Base-by-base conservation (phyloP, 2,888 invertebrate species). In the Phyllotreta cruciferae region DNA sequence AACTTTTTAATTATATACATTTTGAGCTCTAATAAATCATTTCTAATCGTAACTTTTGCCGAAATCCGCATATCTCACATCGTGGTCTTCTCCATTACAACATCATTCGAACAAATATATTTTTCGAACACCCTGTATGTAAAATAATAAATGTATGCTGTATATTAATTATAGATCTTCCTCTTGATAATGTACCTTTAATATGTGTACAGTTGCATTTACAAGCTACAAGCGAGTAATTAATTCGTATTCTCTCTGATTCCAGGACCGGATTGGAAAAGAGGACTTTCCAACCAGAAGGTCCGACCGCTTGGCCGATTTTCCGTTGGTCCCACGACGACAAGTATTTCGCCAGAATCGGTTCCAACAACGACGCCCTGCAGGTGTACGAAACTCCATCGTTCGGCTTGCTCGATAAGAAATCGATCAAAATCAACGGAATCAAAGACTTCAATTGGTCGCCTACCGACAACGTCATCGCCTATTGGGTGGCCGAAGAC, bases 241-340 rank as follows among this genome's bases (percentile, higher is more conserved):
- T 35, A 36, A 36, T 7, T 8, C 8, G 41, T 14, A 14, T 14
- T 10, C 9, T 45, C 34, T 5, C 44, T 55, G 24, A 49, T 39
- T 39, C 35, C 55, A 87, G 87, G 69, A 96, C 97, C 4, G 98
- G 96, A 6, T 88, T 89, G 74, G 96, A 96, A 78, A 97, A 96
- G 79, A 89, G 98, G 72, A 90, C 92, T 1, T 98, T 98, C 81
- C 88, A 88, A 60, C 90, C 92, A 0, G 94, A 95, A 56, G 90
- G 90, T 57, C 90, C 90, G 64, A 74, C 78, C 4, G 88, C 92
- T 0, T 94, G 97, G 92, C 97, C 97, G 0, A 93, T 96, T 70
- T 95, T 98, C 86, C 93, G 96, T 74, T 98, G 98, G 98, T 96
- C 95, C 60, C 91, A 92, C 77, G 96, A 98, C 79, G 98, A 98